A percentile compares a stretch with the other conserved stretches of the same genome.
These are phyloP conservation scores for Ochlodes sylvanus DNA, from an alignment of 2,888 invertebrate genomes.

Conservation along the genomic window DNA sequence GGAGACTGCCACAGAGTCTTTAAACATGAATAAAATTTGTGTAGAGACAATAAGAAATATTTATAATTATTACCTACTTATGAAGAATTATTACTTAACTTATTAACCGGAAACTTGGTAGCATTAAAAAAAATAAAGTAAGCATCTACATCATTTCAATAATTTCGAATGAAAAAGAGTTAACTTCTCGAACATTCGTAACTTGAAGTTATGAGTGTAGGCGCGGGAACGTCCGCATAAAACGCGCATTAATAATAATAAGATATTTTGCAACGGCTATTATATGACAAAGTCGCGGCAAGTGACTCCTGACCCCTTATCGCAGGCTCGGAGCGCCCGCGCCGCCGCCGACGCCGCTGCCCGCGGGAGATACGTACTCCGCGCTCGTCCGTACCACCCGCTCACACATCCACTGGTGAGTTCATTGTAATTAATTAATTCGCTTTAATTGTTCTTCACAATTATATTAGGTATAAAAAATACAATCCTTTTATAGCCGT, in stretches of 20 bases:
- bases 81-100: no score
- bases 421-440: constrained; percentile 2
- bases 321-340: constrained; percentile 28
- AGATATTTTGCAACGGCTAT: constrained; percentile 32
- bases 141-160: no score
- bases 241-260: constrained; percentile 36
- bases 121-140: no score
- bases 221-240: constrained; percentile 29
- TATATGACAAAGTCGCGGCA: constrained; percentile 34
- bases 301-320: constrained; percentile 51
- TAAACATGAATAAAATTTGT: no score
- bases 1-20: no score
- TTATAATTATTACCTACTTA: no score
- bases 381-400: constrained; percentile 13
- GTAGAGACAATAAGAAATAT: no score
- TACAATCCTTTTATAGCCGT: neutral
- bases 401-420: constrained; percentile 25
- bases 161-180: no score
- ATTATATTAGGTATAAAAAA: constrained; percentile 4
- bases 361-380: constrained; percentile 22
- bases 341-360: no score
- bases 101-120: no score
- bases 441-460: neutral
- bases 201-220: constrained; percentile 8
- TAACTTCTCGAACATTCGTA: no score